A percentile compares a stretch with the other conserved stretches of the same genome.
These are phyloP conservation scores for Bradypodion pumilum DNA, from an alignment of 2,797 vertebrate species.

Conservation along the genomic window DNA sequence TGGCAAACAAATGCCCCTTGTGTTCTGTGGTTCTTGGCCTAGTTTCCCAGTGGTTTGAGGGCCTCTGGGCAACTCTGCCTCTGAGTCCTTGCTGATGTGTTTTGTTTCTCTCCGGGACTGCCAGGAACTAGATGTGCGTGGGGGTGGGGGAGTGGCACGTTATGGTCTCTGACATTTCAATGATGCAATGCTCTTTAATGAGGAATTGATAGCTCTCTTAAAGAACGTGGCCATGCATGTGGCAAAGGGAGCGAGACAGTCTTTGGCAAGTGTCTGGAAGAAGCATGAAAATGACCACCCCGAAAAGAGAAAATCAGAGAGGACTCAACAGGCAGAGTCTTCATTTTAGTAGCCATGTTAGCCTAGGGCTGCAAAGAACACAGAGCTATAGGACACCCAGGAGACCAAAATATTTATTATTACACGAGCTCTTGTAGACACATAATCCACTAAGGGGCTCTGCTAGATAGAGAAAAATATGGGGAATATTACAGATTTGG, in stretches of 20 bases:
- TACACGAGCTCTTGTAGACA: too few relatives aligned
- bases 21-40: constrained; percentile 36
- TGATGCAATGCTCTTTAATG: background rate
- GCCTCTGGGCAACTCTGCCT: constrained; percentile 19
- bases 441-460: too few relatives aligned
- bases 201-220: background rate
- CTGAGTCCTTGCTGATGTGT: constrained; percentile 1
- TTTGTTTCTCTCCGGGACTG: accelerated
- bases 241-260: accelerated
- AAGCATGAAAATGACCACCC: background rate
- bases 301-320: background rate
- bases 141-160: background rate
- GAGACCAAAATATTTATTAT: too few relatives aligned
- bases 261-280: background rate
- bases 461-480: too few relatives aligned
- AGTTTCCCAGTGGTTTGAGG: background rate
- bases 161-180: accelerated
- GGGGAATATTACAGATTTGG: too few relatives aligned
- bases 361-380: too few relatives aligned
- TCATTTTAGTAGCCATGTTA: too few relatives aligned
- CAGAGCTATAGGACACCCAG: too few relatives aligned
- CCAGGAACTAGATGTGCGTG: accelerated
- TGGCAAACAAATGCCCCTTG: constrained; percentile 37
- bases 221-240: background rate
- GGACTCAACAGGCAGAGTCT: background rate